Evolutionary conservation across 2,797 vertebrate species (phyloP), one percentile per base, ranked within the genome.

Genomic region (Betta splendens): DNA sequence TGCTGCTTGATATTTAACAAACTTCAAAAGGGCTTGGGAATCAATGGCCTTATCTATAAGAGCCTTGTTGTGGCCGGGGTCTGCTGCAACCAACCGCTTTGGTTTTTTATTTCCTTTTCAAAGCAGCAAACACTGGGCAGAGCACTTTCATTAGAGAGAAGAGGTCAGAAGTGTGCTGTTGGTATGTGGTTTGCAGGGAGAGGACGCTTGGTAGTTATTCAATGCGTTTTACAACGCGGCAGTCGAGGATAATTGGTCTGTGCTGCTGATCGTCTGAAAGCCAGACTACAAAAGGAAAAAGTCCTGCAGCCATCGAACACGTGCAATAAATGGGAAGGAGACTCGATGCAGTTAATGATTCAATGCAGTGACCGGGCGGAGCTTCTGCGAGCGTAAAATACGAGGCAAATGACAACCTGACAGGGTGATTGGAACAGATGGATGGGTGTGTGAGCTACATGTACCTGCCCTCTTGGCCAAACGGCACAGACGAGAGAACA

Each of bases 171-270:
- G 64, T 62, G 47, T 42, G 33, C 40, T 67, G 48, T 39, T n/a
- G 31, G 25, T 75, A 47, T 44, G 49, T 47, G 56, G 23, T 74
- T 64, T 66, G 51, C 53, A 79, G 69, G 65, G 52, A 62, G 53
- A 67, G 37, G 45, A 36, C 5, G 26, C 29, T 18, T 17, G 25
- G 58, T 39, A 40, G 53, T 64, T 79, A 75, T 75, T 79, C 68
- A 74, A 68, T 78, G 43, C 67, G 60, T 64, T 74, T 75, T 69
- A 67, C 63, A 74, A 59, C 52, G 51, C 67, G 67, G 55, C 56
- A 65, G 70, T 77, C 47, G 38, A 55, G 67, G 63, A 73, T 87
- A 87, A 85, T 80, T 80, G 70, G 65, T 49, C 52, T n/a, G 26
- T 49, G 61, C 50, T 65, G 67, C 63, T 79, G 75, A 79, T 85